phyloP scores from a whole-genome alignment of 30 jellyfish, hydroid and myxozoan genomes.

The Aurelia coerulea region DNA sequence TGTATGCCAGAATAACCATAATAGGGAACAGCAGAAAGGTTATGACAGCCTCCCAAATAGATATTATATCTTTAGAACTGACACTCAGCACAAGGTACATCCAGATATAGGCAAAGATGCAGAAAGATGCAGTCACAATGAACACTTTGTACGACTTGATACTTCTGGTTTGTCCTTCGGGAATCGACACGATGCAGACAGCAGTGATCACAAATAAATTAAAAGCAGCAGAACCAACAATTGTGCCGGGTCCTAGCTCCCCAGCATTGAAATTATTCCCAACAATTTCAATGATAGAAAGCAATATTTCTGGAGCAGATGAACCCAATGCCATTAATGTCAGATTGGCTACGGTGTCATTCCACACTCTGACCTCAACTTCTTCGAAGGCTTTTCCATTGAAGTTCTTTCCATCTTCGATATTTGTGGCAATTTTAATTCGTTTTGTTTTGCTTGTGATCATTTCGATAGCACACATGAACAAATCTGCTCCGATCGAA shows the following conservation, averaged over 20 bases:
- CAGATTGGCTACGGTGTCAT: constrained; percentile 96
- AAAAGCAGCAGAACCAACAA: constrained; percentile 98
- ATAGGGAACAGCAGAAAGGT: constrained; percentile 90
- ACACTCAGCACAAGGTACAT: constrained; percentile 77
- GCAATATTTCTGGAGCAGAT: constrained; percentile 98
- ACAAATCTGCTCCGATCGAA: constrained; percentile 96
- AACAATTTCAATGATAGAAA: constrained; percentile 93
- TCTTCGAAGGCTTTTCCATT: constrained; percentile 58
- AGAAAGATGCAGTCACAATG: constrained; percentile 81
- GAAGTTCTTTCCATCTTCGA: constrained; percentile 61
- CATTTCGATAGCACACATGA: constrained; percentile 97
- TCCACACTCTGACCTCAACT: constrained; percentile 97
- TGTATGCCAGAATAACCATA: constrained; percentile 88
- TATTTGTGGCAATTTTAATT: constrained; percentile 81
- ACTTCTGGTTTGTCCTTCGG: constrained; percentile 67
- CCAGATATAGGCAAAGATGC: constrained; percentile 97
- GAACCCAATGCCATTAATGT: constrained; percentile 98
- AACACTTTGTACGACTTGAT: constrained; percentile 82
- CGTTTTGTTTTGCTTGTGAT: constrained; percentile 94
- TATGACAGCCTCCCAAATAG: constrained; percentile 97
- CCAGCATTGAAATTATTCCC: constrained; percentile 95
- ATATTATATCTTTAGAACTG: constrained; percentile 55
- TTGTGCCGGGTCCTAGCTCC: constrained; percentile 97
- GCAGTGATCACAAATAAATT: constrained; percentile 92
- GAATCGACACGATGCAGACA: constrained; percentile 82